Base-by-base conservation (phyloP, 2,888 invertebrate genomes). In the Cryptocheilus praepositus region DNA sequence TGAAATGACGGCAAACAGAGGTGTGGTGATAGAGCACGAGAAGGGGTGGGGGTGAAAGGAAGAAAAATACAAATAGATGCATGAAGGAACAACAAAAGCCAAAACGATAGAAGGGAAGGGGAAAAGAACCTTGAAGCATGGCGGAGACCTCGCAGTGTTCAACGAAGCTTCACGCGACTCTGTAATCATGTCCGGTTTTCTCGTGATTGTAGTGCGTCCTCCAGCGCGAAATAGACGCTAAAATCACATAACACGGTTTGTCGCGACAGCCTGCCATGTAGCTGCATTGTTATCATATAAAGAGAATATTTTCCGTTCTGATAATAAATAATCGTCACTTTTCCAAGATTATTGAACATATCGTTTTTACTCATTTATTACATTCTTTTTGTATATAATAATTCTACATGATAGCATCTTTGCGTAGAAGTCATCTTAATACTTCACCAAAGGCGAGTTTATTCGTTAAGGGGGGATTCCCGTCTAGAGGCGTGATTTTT, bases 171-270 rank as follows among this genome's bases (percentile, higher is more conserved):
- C 81, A 86, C 85, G 81, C 80, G 77, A 73, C 82, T 84, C 85
- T 80, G 79, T 87, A 86, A 86, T 87, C 86, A 80, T 86, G 86
- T 87, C 87, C 87, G 86, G 87, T 86, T 82, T 78, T 81, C 81
- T 86, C 86, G 56, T 53, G 68, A 60, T 58, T 56, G 59, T 54
- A 45, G 59, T 67, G 54, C 52, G 36, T 36, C 36, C 36, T 49
- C 49, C 49, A 49, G 16, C 49, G 49, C 16, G 16, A 49, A 19
- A 49, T 49, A 19, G 16, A 5, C 36, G 36, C 36, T 36, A 36
- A 36, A 36, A 36, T 36, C 36, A 36, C 36, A 36, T 36, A 36
- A 36, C 49, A 16, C 16, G 1, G 49, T 49, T 16, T 18, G 49
- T 18, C 49, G n/a, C n/a, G 18, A 49, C 49, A 49, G 4, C 16